phyloP scores from a whole-genome alignment of 2,888 invertebrate genomes.

The Cheilosia soror region DNA sequence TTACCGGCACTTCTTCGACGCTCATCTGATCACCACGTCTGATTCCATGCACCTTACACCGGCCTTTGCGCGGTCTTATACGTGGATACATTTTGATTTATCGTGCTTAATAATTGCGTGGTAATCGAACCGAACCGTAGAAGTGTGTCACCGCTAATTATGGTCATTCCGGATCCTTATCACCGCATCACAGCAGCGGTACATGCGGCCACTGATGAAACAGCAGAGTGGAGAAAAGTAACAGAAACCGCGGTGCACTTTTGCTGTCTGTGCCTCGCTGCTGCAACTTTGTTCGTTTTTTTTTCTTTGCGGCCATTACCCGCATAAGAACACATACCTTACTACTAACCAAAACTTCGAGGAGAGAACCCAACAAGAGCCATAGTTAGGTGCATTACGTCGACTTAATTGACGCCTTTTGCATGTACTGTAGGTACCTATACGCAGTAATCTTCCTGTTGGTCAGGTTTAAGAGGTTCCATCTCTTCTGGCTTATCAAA shows the following conservation, averaged over 20 bases:
- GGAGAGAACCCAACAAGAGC: neutral
- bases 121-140: conserved; percentile 69
- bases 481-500: neutral
- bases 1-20: conserved; percentile 5
- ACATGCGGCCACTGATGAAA: conserved; percentile 38
- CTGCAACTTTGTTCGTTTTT: neutral
- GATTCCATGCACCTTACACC: conserved; percentile 1
- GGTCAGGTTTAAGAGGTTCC: neutral
- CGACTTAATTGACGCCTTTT: conserved; percentile 56
- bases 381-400: neutral
- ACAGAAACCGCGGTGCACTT: conserved; percentile 29
- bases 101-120: conserved; percentile 69
- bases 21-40: neutral
- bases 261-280: neutral
- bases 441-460: conserved; percentile 10
- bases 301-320: conserved; percentile 14
- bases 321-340: neutral
- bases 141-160: conserved; percentile 77
- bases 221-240: conserved; percentile 10
- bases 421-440: conserved; percentile 2
- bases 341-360: neutral
- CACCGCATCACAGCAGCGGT: conserved; percentile 50
- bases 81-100: conserved; percentile 69
- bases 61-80: neutral
- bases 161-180: conserved; percentile 75